These are phyloP conservation scores for Hemiscyllium ocellatum DNA, from an alignment of 2,113 vertebrate species.

Conservation along the genomic window DNA sequence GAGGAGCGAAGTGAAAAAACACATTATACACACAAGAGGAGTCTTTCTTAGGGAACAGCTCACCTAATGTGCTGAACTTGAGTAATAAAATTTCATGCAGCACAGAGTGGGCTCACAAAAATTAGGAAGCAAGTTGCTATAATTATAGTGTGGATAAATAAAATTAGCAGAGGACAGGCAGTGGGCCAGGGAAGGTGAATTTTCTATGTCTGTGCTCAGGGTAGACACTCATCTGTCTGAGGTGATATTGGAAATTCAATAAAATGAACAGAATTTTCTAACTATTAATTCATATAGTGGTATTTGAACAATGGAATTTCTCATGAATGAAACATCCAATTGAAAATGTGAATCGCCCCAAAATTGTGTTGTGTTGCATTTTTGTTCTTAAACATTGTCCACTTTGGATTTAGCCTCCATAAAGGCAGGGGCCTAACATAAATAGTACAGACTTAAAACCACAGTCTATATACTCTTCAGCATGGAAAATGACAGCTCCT, in stretches of 20 bases:
- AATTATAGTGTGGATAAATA: background rate
- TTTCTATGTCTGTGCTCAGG: background rate
- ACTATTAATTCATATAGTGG: background rate
- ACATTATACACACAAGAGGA: background rate
- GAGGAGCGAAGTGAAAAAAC: conserved; percentile 15
- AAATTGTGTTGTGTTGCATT: background rate
- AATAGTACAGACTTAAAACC: background rate
- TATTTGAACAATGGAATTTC: background rate
- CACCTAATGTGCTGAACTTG: background rate
- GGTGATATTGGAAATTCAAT: background rate
- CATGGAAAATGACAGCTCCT: background rate
- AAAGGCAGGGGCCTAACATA: background rate
- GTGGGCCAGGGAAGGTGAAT: background rate
- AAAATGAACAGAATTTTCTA: background rate
- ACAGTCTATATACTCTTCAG: background rate
- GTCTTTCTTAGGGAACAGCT: background rate
- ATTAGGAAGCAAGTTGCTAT: background rate
- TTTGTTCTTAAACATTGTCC: background rate
- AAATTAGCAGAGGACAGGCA: background rate
- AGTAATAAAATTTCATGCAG: background rate
- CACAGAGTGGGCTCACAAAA: background rate
- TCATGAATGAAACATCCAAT: background rate
- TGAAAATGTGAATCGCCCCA: background rate
- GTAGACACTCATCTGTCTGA: background rate
- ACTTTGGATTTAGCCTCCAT: background rate